phyloP scores from a whole-genome alignment of 2,888 invertebrate species.

The Troides aeacus region DNA sequence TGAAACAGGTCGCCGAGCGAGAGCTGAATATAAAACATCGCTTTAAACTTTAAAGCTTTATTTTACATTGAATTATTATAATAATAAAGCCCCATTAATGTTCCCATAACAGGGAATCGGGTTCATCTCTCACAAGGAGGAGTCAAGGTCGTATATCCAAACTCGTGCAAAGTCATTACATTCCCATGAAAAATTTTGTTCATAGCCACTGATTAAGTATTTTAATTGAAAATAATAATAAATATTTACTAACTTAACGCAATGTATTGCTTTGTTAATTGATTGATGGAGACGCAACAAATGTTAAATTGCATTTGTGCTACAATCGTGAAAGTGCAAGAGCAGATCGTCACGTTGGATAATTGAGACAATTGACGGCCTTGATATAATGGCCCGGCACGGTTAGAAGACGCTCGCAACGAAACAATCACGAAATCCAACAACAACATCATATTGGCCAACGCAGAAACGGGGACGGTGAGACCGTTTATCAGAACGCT shows the following conservation, averaged over 20 bases:
- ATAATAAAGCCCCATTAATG: no score
- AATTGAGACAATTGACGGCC: slow-evolving; percentile 59
- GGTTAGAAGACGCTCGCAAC: slow-evolving; percentile 40
- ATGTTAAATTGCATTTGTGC: slow-evolving; percentile 33
- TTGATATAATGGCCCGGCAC: slow-evolving; percentile 48
- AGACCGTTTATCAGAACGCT: slow-evolving; percentile 51
- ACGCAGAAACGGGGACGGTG: slow-evolving; percentile 44
- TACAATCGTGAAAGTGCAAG: slow-evolving; percentile 52
- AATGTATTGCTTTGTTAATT: slow-evolving; percentile 5
- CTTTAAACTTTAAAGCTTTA: not conserved
- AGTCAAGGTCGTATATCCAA: not conserved
- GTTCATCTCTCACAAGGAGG: not conserved
- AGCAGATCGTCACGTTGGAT: slow-evolving; percentile 54
- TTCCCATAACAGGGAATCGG: no score
- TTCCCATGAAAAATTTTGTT: not conserved
- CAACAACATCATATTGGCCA: slow-evolving; percentile 47
- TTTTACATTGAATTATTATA: no score
- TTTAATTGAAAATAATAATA: no score
- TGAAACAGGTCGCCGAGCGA: slow-evolving; percentile 20
- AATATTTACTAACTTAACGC: no score
- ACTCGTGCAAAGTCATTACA: not conserved
- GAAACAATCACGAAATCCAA: slow-evolving; percentile 44
- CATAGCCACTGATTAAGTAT: not conserved
- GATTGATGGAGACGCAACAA: slow-evolving; percentile 26
- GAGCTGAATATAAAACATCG: slow-evolving; percentile 13